phyloP scores from a whole-genome alignment of 2,797 vertebrate genomes.

The Manis crassicaudata region DNA sequence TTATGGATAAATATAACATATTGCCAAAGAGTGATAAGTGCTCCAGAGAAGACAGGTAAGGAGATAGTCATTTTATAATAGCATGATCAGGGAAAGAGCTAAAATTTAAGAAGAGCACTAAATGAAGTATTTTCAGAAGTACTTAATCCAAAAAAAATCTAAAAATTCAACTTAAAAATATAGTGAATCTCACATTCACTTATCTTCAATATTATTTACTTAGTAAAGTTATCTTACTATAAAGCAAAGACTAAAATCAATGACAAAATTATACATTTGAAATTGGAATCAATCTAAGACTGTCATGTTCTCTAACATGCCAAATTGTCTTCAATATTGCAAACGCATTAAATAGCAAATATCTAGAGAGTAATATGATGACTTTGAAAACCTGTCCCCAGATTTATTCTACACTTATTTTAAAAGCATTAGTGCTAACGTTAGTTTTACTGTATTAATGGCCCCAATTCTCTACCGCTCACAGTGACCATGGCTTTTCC shows the following conservation, averaged over 20 bases:
- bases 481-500: background rate
- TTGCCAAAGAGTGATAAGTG: background rate
- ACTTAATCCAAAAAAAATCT: background rate
- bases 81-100: background rate
- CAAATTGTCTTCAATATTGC: background rate
- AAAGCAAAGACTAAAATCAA: constrained; percentile 3
- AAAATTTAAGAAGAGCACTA: background rate
- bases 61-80: background rate
- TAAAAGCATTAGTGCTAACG: background rate
- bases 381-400: background rate
- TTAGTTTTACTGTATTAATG: background rate
- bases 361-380: background rate
- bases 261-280: background rate
- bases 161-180: constrained; percentile 12
- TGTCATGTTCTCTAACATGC: background rate
- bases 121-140: background rate
- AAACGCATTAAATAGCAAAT: constrained; percentile 19
- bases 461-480: background rate
- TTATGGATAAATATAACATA: background rate
- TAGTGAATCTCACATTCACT: background rate
- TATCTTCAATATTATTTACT: background rate
- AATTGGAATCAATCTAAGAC: constrained; percentile 27
- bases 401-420: constrained; percentile 34
- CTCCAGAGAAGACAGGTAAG: background rate
- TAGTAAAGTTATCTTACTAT: background rate